Evolutionary conservation across 2,888 invertebrate species (phyloP).

Genomic region (Drosophila histrio): DNA sequence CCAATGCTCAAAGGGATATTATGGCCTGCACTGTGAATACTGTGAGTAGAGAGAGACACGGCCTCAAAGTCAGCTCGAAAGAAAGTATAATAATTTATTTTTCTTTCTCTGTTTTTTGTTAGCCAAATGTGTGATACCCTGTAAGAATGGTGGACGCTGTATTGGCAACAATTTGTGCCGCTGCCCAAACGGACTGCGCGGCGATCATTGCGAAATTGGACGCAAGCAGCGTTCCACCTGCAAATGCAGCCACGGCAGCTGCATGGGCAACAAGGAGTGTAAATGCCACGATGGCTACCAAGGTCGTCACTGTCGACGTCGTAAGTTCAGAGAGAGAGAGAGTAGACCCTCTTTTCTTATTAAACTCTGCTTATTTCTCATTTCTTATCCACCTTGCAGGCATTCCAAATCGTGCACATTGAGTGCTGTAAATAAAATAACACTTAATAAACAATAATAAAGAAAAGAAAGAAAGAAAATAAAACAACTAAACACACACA

Average conservation of each 20-base stretch:
- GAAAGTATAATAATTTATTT: too few species aligned
- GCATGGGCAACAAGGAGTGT: constrained; percentile 88
- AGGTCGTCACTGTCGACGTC: constrained; percentile 92
- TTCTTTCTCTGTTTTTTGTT: not conserved
- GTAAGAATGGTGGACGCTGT: constrained; percentile 95
- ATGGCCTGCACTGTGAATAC: constrained; percentile 94
- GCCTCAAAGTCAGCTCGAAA: too few species aligned
- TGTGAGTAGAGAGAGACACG: too few species aligned
- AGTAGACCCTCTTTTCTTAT: not conserved
- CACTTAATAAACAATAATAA: too few species aligned
- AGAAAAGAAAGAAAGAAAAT: constrained; percentile 17
- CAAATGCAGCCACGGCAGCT: constrained; percentile 91
- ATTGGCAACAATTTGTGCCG: constrained; percentile 94
- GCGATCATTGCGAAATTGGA: constrained; percentile 96
- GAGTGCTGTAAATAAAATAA: too few species aligned
- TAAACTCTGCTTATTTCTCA: not conserved
- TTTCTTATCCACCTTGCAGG: not conserved
- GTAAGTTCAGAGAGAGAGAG: constrained; percentile 84
- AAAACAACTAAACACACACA: constrained; percentile 4
- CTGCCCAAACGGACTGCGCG: constrained; percentile 92
- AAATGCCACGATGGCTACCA: constrained; percentile 93
- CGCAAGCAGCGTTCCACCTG: constrained; percentile 90
- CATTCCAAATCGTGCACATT: constrained; percentile 34
- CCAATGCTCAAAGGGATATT: constrained; percentile 95
- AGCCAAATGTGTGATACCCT: constrained; percentile 96